These are phyloP conservation scores for Excalfactoria chinensis DNA, from an alignment of 2,113 vertebrate genomes.

Conservation along the genomic window DNA sequence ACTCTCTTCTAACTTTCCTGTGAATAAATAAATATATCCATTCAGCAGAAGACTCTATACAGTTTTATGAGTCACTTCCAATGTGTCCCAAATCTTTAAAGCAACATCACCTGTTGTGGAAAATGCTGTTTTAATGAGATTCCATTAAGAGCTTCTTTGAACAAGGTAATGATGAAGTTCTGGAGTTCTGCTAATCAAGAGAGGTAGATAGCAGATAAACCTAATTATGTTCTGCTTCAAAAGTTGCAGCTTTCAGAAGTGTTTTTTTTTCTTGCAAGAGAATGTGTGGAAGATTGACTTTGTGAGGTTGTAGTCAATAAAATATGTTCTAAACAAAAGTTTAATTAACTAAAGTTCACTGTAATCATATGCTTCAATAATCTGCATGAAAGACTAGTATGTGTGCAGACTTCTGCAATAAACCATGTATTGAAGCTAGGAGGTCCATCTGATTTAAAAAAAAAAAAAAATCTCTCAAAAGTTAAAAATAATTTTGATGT, in stretches of 20 bases:
- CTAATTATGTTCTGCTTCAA: background rate
- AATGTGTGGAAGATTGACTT: background rate
- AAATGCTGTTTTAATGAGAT: background rate
- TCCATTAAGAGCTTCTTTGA: background rate
- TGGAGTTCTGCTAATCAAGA: background rate
- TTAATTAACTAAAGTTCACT: background rate
- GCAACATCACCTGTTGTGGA: background rate
- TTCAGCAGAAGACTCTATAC: background rate
- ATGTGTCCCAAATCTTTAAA: background rate
- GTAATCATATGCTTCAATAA: background rate
- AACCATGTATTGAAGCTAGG: background rate
- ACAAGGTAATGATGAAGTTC: background rate
- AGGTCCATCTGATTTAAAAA: background rate
- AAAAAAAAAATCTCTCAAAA: background rate
- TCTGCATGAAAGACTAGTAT: background rate
- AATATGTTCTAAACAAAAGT: background rate
- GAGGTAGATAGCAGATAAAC: background rate
- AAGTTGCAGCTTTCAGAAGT: background rate
- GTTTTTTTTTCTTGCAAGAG: background rate
- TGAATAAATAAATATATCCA: background rate
- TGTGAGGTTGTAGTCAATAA: background rate
- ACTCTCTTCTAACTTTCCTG: background rate
- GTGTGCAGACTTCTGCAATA: background rate
- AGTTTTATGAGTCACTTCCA: background rate
- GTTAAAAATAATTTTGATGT: background rate